Evolutionary conservation across 1,140 invertebrate species (phyloP).

Genomic region (Parasteatoda tepidariorum): DNA sequence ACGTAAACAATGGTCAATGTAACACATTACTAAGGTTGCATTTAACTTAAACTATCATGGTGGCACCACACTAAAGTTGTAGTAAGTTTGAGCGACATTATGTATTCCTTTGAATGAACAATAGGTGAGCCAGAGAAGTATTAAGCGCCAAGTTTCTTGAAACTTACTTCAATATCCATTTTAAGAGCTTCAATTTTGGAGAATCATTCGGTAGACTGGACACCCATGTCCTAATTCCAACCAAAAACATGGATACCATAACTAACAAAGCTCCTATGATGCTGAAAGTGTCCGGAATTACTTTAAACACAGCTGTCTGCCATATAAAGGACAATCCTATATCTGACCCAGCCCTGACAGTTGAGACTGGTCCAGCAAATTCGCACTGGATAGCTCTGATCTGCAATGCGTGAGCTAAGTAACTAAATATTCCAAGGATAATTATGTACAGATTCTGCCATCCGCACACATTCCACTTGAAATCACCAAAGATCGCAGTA

Average conservation of each 20-base stretch:
- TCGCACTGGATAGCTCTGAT: slow-evolving; percentile 88
- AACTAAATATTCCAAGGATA: slow-evolving; percentile 85
- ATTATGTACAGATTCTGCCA: slow-evolving; percentile 82
- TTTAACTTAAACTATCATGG: no score
- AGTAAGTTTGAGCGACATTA: slow-evolving; percentile 83
- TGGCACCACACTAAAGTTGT: no score
- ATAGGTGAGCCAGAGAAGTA: slow-evolving; percentile 53
- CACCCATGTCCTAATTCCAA: slow-evolving; percentile 87
- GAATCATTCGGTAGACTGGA: slow-evolving; percentile 70
- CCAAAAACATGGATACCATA: slow-evolving; percentile 83
- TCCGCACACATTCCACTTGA: slow-evolving; percentile 84
- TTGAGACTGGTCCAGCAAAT: slow-evolving; percentile 89
- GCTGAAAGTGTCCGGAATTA: slow-evolving; percentile 84
- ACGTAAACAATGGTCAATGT: no score
- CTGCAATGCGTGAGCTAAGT: slow-evolving; percentile 86
- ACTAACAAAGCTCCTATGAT: slow-evolving; percentile 86
- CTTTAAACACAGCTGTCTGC: slow-evolving; percentile 83
- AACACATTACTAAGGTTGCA: no score
- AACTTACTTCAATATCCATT: slow-evolving; percentile 56
- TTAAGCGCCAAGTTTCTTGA: no score
- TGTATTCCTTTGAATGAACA: background rate
- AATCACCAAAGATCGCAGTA: slow-evolving; percentile 79
- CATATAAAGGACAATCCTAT: slow-evolving; percentile 93
- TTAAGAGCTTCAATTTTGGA: slow-evolving; percentile 28
- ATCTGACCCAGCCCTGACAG: slow-evolving; percentile 83